phyloP scores from a whole-genome alignment of 2,888 invertebrate species.

The Iphiclides podalirius region DNA sequence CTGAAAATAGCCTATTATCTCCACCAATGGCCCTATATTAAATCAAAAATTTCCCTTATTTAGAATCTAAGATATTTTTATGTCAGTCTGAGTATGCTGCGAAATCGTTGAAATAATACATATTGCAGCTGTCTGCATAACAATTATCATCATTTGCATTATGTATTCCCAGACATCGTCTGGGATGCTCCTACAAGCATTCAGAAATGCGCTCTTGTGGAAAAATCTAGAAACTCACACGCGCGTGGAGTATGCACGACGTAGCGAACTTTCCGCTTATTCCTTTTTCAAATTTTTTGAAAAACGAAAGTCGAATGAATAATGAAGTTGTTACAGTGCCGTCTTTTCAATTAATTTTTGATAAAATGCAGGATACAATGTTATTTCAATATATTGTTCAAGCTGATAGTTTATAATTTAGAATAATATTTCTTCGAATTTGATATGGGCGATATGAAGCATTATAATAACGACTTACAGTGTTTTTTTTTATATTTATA shows the following conservation, averaged over 20 bases:
- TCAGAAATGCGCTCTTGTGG: constrained; percentile 53
- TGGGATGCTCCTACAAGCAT: constrained; percentile 40
- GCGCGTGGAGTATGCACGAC: constrained; percentile 47
- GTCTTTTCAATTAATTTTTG: constrained; percentile 22
- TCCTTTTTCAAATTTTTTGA: constrained; percentile 35
- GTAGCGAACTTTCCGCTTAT: constrained; percentile 46
- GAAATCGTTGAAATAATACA: constrained; percentile 15
- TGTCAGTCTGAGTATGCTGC: not conserved
- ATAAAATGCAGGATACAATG: constrained; percentile 10
- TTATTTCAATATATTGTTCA: no score
- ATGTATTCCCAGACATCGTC: constrained; percentile 26
- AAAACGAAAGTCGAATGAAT: constrained; percentile 37
- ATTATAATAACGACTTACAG: no score
- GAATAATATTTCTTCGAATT: no score
- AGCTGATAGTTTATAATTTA: no score
- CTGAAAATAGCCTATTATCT: no score
- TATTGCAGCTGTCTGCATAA: constrained; percentile 19
- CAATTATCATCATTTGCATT: constrained; percentile 32
- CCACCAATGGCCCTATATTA: no score
- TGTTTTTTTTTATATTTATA: not conserved
- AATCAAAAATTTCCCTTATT: constrained; percentile 2
- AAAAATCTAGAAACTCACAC: constrained; percentile 63
- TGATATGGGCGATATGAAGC: no score
- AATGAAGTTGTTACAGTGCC: constrained; percentile 35
- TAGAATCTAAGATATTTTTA: constrained; percentile 10